phyloP scores from a whole-genome alignment of 2,113 vertebrate genomes.

The Hippocampus barbouri region DNA sequence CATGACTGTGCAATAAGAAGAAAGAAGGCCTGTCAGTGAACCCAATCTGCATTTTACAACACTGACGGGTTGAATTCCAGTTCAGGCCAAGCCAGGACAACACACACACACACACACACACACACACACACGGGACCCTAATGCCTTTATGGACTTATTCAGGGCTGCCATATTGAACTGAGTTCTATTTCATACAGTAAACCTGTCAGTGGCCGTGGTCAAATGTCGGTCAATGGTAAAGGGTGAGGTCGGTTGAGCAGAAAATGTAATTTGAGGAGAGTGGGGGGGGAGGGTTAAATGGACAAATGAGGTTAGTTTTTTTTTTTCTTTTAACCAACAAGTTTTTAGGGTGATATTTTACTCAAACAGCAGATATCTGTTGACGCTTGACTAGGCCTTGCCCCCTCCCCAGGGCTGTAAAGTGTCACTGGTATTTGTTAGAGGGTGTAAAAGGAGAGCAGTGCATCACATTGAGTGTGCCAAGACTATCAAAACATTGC shows the following conservation, averaged over 20 bases:
- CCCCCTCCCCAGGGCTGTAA: slow-evolving; percentile 49
- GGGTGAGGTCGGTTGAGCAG: slow-evolving; percentile 33
- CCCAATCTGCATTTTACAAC: slow-evolving; percentile 77
- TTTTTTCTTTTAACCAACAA: background rate
- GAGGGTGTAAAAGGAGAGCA: slow-evolving; percentile 64
- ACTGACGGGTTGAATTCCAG: slow-evolving; percentile 62
- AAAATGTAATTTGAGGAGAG: background rate
- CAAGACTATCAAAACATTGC: slow-evolving; percentile 76
- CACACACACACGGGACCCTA: slow-evolving; percentile 44
- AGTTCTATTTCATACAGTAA: slow-evolving; percentile 68
- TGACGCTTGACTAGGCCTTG: slow-evolving; percentile 65
- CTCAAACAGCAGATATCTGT: slow-evolving; percentile 48
- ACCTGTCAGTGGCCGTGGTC: slow-evolving; percentile 59
- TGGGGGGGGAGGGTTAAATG: background rate
- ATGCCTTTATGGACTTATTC: slow-evolving; percentile 69
- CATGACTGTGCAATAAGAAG: slow-evolving; percentile 64
- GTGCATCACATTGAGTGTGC: slow-evolving; percentile 57
- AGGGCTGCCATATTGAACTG: slow-evolving; percentile 56
- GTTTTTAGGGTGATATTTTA: background rate
- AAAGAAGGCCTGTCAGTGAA: slow-evolving; percentile 67
- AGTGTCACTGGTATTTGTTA: slow-evolving; percentile 62
- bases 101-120: slow-evolving; percentile 48
- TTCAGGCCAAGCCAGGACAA: slow-evolving; percentile 53
- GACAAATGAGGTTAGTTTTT: background rate
- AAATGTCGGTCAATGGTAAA: slow-evolving; percentile 62